Percentiles rank a stretch among this genome's conserved stretches.
Evolutionary conservation across 1,140 invertebrate species (phyloP).

Genomic region (Halesus radiatus): DNA sequence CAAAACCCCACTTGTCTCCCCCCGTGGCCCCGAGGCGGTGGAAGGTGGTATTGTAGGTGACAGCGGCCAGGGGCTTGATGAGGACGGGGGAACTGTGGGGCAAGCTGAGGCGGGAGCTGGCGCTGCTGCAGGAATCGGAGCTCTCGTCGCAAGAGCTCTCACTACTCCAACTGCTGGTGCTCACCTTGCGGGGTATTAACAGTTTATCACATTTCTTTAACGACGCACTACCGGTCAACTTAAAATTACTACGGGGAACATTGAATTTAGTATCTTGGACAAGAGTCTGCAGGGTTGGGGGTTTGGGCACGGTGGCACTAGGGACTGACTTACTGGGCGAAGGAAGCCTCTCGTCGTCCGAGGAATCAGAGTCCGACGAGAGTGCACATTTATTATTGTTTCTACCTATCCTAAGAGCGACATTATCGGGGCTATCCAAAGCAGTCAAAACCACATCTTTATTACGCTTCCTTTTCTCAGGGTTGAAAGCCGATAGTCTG

Average conservation of each 20-base stretch:
- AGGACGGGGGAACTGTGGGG: conserved; percentile 57
- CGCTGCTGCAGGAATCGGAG: conserved; percentile 33
- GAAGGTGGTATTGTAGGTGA: conserved; percentile 64
- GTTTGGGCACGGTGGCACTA: conserved; percentile 18
- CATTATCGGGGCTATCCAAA: conserved; percentile 54
- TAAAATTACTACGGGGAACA: conserved; percentile 32
- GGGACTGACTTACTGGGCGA: background rate
- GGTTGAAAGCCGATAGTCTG: conserved; percentile 81
- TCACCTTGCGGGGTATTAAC: conserved; percentile 5
- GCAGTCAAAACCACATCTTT: conserved; percentile 46
- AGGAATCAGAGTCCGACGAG: conserved; percentile 59
- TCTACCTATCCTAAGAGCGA: conserved; percentile 55
- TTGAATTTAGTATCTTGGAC: background rate
- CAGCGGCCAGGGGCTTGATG: background rate
- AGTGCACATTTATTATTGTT: conserved; percentile 42
- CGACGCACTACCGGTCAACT: conserved; percentile 22
- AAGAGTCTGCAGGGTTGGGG: conserved; percentile 7
- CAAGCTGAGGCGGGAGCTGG: conserved; percentile 38
- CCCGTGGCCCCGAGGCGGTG: conserved; percentile 68
- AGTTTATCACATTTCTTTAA: conserved; percentile 38
- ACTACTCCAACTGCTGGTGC: conserved; percentile 32
- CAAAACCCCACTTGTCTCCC: conserved; percentile 83
- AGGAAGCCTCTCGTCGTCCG: conserved; percentile 57
- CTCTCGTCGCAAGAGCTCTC: conserved; percentile 42
- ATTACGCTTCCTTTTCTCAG: conserved; percentile 63